Base-by-base conservation (phyloP, 2,113 vertebrate species). In the Phrynosoma platyrhinos region DNA sequence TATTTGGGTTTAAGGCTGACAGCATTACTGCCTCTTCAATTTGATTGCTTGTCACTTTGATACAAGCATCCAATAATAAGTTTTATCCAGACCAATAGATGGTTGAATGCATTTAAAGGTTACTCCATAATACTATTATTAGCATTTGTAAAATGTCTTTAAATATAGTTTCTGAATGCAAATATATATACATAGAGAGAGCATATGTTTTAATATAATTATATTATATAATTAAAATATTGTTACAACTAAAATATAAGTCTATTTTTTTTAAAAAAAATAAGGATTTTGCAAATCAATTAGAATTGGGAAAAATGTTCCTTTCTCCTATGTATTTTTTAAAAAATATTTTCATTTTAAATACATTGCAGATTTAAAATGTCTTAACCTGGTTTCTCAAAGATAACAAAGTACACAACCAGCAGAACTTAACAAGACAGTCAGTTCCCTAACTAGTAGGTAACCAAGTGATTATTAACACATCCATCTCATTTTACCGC, bases 41-140 rank as follows among this genome's bases (percentile, higher is more conserved):
- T 88, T 78, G 81, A 83, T 78, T 83, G 87, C 87, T 77, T 88
- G 87, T 88, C 87, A 83, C 75, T 88, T 88, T 77, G 52, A 83
- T 40, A 69, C 42, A 77, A 78, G 74, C 23, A 88, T 74, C 62
- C 64, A 68, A 77, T 53, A 88, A 82, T 88, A 83, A 88, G 87
- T 81, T 88, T 88, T 83, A 88, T 78, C 62, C 72, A 23, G 81
- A n/a, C n/a, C 42, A 77, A 66, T 77, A 53, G 79, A 77, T 69
- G 81, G 81, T 68, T 88, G 87, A 72, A 78, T 88, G 87, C 81
- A 52, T 83, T 88, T 77, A 42, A 88, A 88, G 80, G 81, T 83
- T 88, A 88, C 36, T 66, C 62, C 21, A 55, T 88, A 88, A 88
- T 88, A 25, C 81, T 88, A 83, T 88, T 77, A 77, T 69, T 58